Conservation (phyloP, 1,140 invertebrate species). For the Nasonia longicornis region DNA sequence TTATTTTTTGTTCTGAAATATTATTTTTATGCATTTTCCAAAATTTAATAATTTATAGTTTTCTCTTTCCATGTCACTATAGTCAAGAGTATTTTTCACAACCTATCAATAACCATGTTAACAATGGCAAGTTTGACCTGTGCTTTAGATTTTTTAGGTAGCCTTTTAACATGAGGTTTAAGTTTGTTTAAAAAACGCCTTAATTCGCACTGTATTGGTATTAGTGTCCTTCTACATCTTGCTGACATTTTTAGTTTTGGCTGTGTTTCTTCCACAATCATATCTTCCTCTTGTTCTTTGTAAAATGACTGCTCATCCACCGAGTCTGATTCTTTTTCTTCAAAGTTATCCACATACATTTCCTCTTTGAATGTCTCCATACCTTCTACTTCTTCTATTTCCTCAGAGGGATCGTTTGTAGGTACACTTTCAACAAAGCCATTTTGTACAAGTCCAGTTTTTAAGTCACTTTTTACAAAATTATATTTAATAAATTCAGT, state of each 20-base stretch:
- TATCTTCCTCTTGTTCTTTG: slow-evolving; percentile 43
- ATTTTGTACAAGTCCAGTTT: slow-evolving; percentile 15
- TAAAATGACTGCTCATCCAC: slow-evolving; percentile 47
- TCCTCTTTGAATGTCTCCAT: neutral
- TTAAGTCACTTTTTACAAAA: neutral
- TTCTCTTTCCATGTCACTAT: neutral
- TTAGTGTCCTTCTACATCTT: slow-evolving; percentile 57
- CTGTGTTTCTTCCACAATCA: slow-evolving; percentile 18
- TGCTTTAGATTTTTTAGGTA: slow-evolving; percentile 63
- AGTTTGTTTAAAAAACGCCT: slow-evolving; percentile 61
- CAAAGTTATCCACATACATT: slow-evolving; percentile 24
- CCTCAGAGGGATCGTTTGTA: slow-evolving; percentile 6
- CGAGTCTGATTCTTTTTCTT: slow-evolving; percentile 35
- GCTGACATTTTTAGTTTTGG: slow-evolving; percentile 34
- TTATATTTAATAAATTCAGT: neutral
- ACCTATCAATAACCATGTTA: slow-evolving; percentile 64
- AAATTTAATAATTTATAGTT: neutral
- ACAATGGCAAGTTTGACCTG: slow-evolving; percentile 65
- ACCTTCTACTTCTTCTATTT: neutral
- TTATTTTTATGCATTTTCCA: neutral
- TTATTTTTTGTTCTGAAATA: neutral
- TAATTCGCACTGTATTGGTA: slow-evolving; percentile 64
- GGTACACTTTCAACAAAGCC: slow-evolving; percentile 15
- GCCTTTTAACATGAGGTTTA: slow-evolving; percentile 60
- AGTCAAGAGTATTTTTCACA: slow-evolving; percentile 54